phyloP scores from a whole-genome alignment of 2,888 invertebrate species.

The Drosophila setosimentum region DNA sequence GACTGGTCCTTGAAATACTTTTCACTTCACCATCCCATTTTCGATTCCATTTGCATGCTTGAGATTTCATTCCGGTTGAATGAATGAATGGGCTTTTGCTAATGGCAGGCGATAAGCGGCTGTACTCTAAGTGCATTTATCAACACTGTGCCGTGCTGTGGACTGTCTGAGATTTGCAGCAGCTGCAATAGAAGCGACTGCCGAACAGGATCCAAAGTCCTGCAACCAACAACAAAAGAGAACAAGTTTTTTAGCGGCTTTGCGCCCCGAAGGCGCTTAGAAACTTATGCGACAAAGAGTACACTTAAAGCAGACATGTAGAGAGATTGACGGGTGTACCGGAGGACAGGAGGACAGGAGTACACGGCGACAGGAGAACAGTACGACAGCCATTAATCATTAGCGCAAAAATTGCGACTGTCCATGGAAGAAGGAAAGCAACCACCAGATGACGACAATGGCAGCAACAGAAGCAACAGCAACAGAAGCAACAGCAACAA shows the following conservation, averaged over 20 bases:
- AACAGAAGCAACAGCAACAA: background rate
- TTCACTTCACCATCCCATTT: background rate
- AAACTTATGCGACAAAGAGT: conserved; percentile 34
- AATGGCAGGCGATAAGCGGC: conserved; percentile 41
- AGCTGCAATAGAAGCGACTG: conserved; percentile 57
- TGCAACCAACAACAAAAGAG: conserved; percentile 3
- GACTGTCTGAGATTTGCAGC: conserved; percentile 73
- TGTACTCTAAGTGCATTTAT: conserved; percentile 65
- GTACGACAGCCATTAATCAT: conserved; percentile 76
- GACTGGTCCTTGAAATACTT: background rate
- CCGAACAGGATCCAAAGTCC: conserved; percentile 21
- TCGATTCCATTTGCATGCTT: conserved; percentile 46
- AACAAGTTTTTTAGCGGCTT: conserved; percentile 57
- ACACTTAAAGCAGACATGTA: background rate
- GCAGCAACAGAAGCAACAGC: conserved; percentile 10
- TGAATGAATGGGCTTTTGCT: conserved; percentile 22
- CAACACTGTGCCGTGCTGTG: conserved; percentile 53
- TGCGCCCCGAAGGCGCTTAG: conserved; percentile 49
- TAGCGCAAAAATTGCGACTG: conserved; percentile 68
- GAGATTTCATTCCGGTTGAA: conserved; percentile 17
- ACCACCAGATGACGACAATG: conserved; percentile 43
- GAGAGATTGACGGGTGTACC: conserved; percentile 16
- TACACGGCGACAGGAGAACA: conserved; percentile 19
- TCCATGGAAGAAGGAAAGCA: conserved; percentile 32
- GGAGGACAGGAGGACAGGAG: conserved; percentile 6